These are phyloP conservation scores for Tethya wilhelma DNA, from an alignment of 37 sponge, comb jelly and placozoan genomes.

Conservation along the genomic window DNA sequence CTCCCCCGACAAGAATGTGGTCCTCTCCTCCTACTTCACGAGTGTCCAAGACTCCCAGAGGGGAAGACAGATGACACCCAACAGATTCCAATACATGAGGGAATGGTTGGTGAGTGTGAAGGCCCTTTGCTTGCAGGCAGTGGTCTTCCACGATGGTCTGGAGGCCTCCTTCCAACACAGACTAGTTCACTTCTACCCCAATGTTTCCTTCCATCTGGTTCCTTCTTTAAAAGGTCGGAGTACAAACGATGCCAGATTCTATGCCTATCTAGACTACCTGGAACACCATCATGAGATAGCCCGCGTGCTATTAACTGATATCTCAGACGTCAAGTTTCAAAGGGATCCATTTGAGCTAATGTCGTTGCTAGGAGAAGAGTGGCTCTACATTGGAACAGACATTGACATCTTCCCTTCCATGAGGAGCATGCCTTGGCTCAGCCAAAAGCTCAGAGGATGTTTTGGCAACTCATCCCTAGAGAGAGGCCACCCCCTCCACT, in stretches of 20 bases:
- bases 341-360: conserved; percentile 67
- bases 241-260: conserved; percentile 83
- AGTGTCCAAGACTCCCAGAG: conserved; percentile 56
- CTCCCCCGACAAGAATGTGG: background rate
- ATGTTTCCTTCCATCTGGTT: conserved; percentile 27
- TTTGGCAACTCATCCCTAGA: conserved; percentile 41
- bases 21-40: conserved; percentile 75
- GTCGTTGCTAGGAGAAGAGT: conserved; percentile 55
- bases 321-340: conserved; percentile 71
- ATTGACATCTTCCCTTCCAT: conserved; percentile 71
- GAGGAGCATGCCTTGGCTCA: conserved; percentile 59
- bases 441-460: conserved; percentile 24
- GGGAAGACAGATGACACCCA: background rate
- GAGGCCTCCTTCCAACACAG: conserved; percentile 38
- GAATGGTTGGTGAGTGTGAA: conserved; percentile 45
- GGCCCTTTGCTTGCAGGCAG: conserved; percentile 34
- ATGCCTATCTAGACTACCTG: conserved; percentile 50
- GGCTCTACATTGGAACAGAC: conserved; percentile 69
- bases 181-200: conserved; percentile 17
- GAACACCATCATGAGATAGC: conserved; percentile 38
- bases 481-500: background rate
- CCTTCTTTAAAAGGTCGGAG: conserved; percentile 44
- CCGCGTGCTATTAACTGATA: conserved; percentile 73
- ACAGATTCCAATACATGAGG: conserved; percentile 45
- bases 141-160: conserved; percentile 74